Conservation (phyloP, 2,113 vertebrate genomes). For the Amphilophus citrinellus region DNA sequence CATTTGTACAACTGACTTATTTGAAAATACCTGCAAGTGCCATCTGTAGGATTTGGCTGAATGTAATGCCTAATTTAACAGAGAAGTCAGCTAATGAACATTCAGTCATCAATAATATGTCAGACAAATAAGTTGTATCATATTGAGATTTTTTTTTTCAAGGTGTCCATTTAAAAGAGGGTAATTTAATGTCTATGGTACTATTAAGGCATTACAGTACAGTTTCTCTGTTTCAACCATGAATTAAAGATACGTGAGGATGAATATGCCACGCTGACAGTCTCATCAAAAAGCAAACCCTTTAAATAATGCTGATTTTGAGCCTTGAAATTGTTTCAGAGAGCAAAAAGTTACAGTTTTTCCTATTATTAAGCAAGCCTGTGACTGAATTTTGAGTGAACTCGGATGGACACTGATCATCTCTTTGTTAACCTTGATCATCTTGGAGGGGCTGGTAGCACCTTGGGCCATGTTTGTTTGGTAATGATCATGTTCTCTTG, state of each 20-base stretch:
- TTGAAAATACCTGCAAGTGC: conserved; percentile 57
- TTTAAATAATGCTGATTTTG: conserved; percentile 8
- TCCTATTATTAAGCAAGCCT: conserved; percentile 12
- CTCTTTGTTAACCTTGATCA: conserved; percentile 4
- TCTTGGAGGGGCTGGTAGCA: conserved; percentile 34
- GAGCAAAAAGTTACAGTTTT: conserved; percentile 32
- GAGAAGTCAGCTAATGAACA: conserved; percentile 40
- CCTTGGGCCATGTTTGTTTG: conserved; percentile 11
- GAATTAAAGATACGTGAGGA: conserved; percentile 50
- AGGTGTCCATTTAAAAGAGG: conserved; percentile 45
- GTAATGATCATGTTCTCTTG: conserved; percentile 2
- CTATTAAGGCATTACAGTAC: conserved; percentile 78
- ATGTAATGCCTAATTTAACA: conserved; percentile 35
- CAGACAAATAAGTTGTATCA: conserved; percentile 38
- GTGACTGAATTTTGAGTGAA: conserved; percentile 23
- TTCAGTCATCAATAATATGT: conserved; percentile 47
- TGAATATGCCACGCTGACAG: conserved; percentile 56
- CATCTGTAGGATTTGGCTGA: conserved; percentile 18
- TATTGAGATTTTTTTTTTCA: conserved; percentile 31
- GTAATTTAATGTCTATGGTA: conserved; percentile 62
- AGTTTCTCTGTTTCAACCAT: conserved; percentile 64
- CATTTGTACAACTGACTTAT: conserved; percentile 58
- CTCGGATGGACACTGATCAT: conserved; percentile 25
- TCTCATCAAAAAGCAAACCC: conserved; percentile 27
- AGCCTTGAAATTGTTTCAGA: conserved; percentile 23